Evolutionary conservation across 1,140 invertebrate genomes (phyloP).

Genomic region (Hydropsyche tenuis): DNA sequence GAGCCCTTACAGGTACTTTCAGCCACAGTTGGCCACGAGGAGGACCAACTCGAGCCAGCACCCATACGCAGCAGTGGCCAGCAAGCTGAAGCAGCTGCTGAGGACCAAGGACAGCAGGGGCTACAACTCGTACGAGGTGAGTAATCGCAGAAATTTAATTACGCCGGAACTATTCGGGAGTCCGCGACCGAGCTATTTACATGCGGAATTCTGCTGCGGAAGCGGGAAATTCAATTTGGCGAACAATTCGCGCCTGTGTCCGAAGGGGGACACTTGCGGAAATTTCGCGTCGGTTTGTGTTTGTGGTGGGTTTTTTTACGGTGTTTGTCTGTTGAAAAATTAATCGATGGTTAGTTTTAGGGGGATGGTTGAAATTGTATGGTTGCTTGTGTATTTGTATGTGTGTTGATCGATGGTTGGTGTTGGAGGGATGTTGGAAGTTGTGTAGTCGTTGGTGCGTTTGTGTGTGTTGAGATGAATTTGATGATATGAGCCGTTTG

Average conservation of each 20-base stretch:
- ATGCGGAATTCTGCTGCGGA: slow-evolving; percentile 25
- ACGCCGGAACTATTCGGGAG: neutral
- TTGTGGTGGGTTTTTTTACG: too few species aligned
- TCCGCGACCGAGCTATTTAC: slow-evolving; percentile 31
- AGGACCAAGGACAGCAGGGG: slow-evolving; percentile 37
- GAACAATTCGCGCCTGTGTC: neutral
- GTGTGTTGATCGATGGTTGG: too few species aligned
- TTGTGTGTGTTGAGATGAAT: too few species aligned
- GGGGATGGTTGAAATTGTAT: too few species aligned
- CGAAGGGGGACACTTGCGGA: too few species aligned
- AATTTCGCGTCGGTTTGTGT: too few species aligned
- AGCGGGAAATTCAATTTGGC: slow-evolving; percentile 24
- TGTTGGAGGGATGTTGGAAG: too few species aligned
- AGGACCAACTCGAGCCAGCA: slow-evolving; percentile 33
- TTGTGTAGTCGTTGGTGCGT: too few species aligned
- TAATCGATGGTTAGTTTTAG: too few species aligned
- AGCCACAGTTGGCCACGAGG: neutral
- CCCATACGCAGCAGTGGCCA: slow-evolving; percentile 49
- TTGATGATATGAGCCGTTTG: too few species aligned
- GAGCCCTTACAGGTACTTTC: neutral
- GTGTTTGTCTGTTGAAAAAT: too few species aligned
- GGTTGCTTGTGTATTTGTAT: too few species aligned
- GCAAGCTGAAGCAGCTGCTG: slow-evolving; percentile 46
- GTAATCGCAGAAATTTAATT: slow-evolving; percentile 36
- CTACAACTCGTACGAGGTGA: slow-evolving; percentile 55